phyloP scores from a whole-genome alignment of 2,888 invertebrate species.

The Apoda limacodes region DNA sequence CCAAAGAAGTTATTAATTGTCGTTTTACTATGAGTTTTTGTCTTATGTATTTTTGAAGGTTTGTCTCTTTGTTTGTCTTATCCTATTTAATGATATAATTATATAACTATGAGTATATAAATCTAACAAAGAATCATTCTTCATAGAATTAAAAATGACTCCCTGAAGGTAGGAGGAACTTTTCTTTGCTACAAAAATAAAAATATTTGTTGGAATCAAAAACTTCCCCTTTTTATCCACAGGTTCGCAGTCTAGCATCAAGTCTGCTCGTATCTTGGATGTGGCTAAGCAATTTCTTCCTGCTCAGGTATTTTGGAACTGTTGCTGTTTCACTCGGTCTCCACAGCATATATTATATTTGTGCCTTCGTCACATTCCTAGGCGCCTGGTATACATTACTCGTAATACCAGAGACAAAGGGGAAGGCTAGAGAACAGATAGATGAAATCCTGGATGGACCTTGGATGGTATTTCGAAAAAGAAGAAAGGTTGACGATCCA shows the following conservation, averaged over 20 bases:
- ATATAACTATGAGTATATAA: too few species aligned
- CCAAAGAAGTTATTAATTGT: too few species aligned
- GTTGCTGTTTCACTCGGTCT: conserved; percentile 46
- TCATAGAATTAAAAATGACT: too few species aligned
- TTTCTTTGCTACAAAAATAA: too few species aligned
- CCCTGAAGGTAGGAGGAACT: too few species aligned
- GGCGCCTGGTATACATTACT: conserved; percentile 43
- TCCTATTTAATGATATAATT: too few species aligned
- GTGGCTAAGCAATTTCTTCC: conserved; percentile 55
- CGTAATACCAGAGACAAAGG: conserved; percentile 49
- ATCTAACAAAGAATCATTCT: too few species aligned
- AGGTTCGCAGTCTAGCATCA: conserved; percentile 57
- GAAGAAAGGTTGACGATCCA: conserved; percentile 28
- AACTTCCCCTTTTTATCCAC: conserved; percentile 12
- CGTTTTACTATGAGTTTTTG: too few species aligned
- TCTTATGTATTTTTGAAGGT: too few species aligned
- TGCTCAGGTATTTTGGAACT: conserved; percentile 53
- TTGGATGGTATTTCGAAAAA: conserved; percentile 27
- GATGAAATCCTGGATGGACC: conserved; percentile 43
- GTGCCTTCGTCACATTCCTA: conserved; percentile 46
- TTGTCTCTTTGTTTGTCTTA: too few species aligned
- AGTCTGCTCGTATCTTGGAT: conserved; percentile 58
- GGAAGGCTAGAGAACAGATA: conserved; percentile 47
- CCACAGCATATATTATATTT: conserved; percentile 53
- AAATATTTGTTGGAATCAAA: too few species aligned